Percentiles rank a stretch among this genome's conserved stretches.
phyloP scores from a whole-genome alignment of 2,888 invertebrate genomes.

The Nemotelus pantherinus region DNA sequence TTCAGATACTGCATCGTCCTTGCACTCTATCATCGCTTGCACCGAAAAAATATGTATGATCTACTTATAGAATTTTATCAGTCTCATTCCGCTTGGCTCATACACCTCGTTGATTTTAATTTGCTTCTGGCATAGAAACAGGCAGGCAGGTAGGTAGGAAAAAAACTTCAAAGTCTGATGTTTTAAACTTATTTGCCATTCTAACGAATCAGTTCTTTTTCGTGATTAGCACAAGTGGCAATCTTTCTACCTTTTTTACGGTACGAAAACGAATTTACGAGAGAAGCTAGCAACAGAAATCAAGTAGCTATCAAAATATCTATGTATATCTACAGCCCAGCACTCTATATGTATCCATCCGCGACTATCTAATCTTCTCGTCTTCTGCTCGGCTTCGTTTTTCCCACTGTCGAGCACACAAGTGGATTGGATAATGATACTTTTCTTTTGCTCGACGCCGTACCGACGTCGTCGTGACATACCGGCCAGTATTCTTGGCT shows the following conservation, averaged over 20 bases:
- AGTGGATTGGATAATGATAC: background rate
- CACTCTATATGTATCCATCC: background rate
- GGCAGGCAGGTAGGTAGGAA: background rate
- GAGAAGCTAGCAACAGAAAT: conserved; percentile 17
- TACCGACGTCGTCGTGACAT: background rate
- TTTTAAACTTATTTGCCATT: conserved; percentile 44
- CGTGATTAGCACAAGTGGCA: conserved; percentile 45
- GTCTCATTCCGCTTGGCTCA: too few species aligned
- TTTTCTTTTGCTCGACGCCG: background rate
- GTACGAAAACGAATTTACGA: conserved; percentile 31
- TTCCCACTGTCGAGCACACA: background rate
- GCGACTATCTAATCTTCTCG: background rate
- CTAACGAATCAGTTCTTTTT: conserved; percentile 44
- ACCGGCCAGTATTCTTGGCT: conserved; percentile 12
- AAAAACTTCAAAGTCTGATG: conserved; percentile 42
- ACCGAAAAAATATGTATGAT: too few species aligned
- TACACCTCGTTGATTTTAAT: conserved; percentile 32
- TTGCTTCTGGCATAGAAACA: conserved; percentile 6
- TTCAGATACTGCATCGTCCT: too few species aligned
- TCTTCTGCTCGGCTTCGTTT: background rate
- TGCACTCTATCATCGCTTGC: too few species aligned
- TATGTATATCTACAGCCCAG: background rate
- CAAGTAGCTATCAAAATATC: conserved; percentile 15
- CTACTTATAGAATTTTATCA: too few species aligned
- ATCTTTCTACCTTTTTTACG: conserved; percentile 29